These are phyloP conservation scores for Drosophila suzukii DNA, from an alignment of 1,140 invertebrate species.

Conservation along the genomic window DNA sequence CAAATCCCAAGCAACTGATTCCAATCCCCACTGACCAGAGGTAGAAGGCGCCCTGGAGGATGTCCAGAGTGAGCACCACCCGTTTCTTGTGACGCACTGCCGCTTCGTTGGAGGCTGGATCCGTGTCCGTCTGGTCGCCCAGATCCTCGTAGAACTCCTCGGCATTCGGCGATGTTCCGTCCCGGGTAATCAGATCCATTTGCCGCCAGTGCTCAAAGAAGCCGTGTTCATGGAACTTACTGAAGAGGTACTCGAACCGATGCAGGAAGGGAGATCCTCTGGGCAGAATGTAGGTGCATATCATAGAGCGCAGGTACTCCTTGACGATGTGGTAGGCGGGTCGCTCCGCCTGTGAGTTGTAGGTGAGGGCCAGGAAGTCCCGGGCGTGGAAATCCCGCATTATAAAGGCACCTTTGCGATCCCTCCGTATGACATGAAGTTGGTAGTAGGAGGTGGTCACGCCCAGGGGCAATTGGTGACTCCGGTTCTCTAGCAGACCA, in stretches of 20 bases:
- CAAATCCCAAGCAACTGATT: slow-evolving; percentile 48
- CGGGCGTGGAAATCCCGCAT: slow-evolving; percentile 65
- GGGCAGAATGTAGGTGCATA: slow-evolving; percentile 67
- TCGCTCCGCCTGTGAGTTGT: slow-evolving; percentile 49
- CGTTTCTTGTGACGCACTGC: slow-evolving; percentile 35
- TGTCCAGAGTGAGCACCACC: slow-evolving; percentile 64
- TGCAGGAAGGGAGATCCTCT: slow-evolving; percentile 70
- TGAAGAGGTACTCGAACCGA: slow-evolving; percentile 63
- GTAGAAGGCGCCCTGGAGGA: slow-evolving; percentile 71
- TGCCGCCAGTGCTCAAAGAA: slow-evolving; percentile 67
- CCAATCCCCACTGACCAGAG: slow-evolving; percentile 61
- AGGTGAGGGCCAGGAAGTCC: slow-evolving; percentile 66
- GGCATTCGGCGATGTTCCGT: slow-evolving; percentile 32
- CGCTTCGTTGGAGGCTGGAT: slow-evolving; percentile 10
- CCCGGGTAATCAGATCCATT: slow-evolving; percentile 44
- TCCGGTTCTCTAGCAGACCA: slow-evolving; percentile 25
- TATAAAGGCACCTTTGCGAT: slow-evolving; percentile 52
- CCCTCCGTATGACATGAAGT: slow-evolving; percentile 19
- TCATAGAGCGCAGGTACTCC: slow-evolving; percentile 70
- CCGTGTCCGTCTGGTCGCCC: slow-evolving; percentile 52
- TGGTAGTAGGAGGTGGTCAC: slow-evolving; percentile 40
- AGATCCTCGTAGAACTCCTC: slow-evolving; percentile 68
- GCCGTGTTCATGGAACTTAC: slow-evolving; percentile 64
- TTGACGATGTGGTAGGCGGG: slow-evolving; percentile 75
- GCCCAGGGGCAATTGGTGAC: slow-evolving; percentile 19